These are phyloP conservation scores for Lithophane leautieri DNA, from an alignment of 2,888 invertebrate genomes.

Conservation along the genomic window DNA sequence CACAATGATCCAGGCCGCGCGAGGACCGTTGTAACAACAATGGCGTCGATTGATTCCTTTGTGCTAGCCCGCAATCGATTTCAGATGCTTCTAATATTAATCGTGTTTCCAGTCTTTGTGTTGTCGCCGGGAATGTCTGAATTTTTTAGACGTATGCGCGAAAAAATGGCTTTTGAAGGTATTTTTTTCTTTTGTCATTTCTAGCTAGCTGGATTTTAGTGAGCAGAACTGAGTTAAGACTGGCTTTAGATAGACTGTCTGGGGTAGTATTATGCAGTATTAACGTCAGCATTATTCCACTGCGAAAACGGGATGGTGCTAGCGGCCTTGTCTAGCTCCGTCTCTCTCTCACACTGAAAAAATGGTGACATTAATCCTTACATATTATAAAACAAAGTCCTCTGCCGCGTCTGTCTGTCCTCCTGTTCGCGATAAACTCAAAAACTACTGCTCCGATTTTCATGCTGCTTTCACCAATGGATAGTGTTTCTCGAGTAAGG, in stretches of 20 bases:
- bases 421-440: too few relatives aligned
- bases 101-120: conserved; percentile 36
- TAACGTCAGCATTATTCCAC: too few relatives aligned
- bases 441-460: too few relatives aligned
- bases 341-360: too few relatives aligned
- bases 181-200: conserved; percentile 4
- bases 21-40: conserved; percentile 38
- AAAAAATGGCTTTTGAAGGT: not conserved
- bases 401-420: too few relatives aligned
- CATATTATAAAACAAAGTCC: too few relatives aligned
- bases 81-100: conserved; percentile 51
- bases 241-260: not conserved
- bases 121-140: conserved; percentile 6
- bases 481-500: too few relatives aligned
- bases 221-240: not conserved
- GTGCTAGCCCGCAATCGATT: conserved; percentile 39
- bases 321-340: too few relatives aligned
- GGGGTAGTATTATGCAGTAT: too few relatives aligned
- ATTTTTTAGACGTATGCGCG: conserved; percentile 2
- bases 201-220: not conserved
- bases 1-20: conserved; percentile 37
- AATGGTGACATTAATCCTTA: too few relatives aligned
- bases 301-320: too few relatives aligned
- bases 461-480: too few relatives aligned
- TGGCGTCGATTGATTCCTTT: conserved; percentile 58